Evolutionary conservation across 2,888 invertebrate species (phyloP).

Genomic region (Dusona sp.): DNA sequence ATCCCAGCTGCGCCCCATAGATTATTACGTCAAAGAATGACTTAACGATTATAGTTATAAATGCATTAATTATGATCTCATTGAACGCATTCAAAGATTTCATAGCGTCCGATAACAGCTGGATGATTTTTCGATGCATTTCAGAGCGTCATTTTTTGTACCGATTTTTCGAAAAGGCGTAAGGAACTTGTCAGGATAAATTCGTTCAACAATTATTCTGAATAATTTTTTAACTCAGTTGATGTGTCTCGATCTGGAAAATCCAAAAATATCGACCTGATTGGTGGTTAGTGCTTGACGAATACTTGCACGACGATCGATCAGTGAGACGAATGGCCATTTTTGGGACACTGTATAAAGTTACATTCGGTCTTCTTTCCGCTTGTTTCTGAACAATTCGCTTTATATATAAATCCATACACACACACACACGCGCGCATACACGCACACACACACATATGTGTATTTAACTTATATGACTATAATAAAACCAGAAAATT

Average conservation of each 20-base stretch:
- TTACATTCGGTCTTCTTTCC: neutral
- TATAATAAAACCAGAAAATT: constrained; percentile 55
- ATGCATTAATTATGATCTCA: constrained; percentile 57
- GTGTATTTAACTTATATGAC: constrained; percentile 2
- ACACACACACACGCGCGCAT: neutral
- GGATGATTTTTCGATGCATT: neutral
- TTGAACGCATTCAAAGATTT: constrained; percentile 37
- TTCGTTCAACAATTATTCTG: neutral
- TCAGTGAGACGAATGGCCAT: neutral
- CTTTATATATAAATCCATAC: neutral
- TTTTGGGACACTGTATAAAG: neutral
- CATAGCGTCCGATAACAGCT: constrained; percentile 22
- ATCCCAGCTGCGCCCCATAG: constrained; percentile 57
- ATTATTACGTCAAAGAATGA: constrained; percentile 42
- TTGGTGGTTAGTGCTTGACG: no score
- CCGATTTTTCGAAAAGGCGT: neutral
- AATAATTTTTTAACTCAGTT: neutral
- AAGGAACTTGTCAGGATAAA: neutral
- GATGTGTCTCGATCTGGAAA: neutral
- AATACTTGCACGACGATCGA: neutral
- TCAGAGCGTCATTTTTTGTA: neutral
- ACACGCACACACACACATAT: neutral
- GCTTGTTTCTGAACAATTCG: neutral
- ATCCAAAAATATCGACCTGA: no score
- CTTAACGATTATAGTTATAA: constrained; percentile 55